Percentiles rank a stretch among this genome's conserved stretches.
Conservation (phyloP, 2,113 vertebrate species). For the Brachirus orientalis region DNA sequence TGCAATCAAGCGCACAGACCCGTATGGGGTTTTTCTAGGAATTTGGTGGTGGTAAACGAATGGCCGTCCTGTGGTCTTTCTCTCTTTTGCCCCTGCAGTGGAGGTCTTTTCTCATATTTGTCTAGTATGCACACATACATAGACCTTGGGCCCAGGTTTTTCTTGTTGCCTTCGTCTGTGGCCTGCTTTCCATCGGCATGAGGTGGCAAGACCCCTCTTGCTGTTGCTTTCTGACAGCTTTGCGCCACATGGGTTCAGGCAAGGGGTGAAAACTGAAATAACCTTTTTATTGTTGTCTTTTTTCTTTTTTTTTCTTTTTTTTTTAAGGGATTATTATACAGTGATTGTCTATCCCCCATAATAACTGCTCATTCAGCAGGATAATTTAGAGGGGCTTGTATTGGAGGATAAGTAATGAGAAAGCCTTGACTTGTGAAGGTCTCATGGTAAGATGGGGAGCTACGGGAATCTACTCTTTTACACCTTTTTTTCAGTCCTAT, state of each 20-base stretch:
- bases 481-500: slow-evolving; percentile 33
- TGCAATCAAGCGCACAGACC: slow-evolving; percentile 74
- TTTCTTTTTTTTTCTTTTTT: no score
- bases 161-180: slow-evolving; percentile 78
- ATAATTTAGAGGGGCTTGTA: slow-evolving; percentile 58
- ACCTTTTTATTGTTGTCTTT: no score
- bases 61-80: slow-evolving; percentile 65
- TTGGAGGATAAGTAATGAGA: slow-evolving; percentile 53
- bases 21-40: slow-evolving; percentile 71
- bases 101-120: slow-evolving; percentile 71
- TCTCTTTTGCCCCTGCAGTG: slow-evolving; percentile 57
- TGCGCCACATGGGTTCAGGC: slow-evolving; percentile 59
- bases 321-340: slow-evolving; percentile 67
- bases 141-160: slow-evolving; percentile 56
- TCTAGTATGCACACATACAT: slow-evolving; percentile 66
- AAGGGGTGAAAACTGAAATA: slow-evolving; percentile 49
- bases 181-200: slow-evolving; percentile 70
- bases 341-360: slow-evolving; percentile 48
- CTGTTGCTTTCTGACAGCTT: slow-evolving; percentile 65
- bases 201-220: slow-evolving; percentile 67
- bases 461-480: slow-evolving; percentile 36
- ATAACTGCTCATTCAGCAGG: slow-evolving; percentile 66
- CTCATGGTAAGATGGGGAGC: slow-evolving; percentile 17
- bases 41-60: slow-evolving; percentile 71
- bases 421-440: slow-evolving; percentile 35